phyloP scores from a whole-genome alignment of 2,113 vertebrate species.

The Turdus rufiventris region DNA sequence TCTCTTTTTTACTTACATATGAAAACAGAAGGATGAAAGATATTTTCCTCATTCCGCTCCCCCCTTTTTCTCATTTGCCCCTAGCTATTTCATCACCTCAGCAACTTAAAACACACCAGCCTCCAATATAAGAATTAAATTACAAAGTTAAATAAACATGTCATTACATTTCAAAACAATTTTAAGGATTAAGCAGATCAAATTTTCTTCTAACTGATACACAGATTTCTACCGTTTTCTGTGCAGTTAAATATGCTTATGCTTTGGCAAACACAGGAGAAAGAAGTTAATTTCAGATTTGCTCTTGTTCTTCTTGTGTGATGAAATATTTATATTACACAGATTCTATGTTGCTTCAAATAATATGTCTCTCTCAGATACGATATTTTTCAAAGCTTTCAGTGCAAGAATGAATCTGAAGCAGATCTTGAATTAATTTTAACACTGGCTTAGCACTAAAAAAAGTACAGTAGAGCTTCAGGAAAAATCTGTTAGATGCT shows the following conservation, averaged over 20 bases:
- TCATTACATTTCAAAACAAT: not conserved
- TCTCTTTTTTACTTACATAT: not conserved
- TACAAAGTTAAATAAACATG: not conserved
- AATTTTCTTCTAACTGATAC: not conserved
- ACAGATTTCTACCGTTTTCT: not conserved
- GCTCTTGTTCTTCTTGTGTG: not conserved
- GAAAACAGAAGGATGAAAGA: not conserved
- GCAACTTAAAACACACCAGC: not conserved
- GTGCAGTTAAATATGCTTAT: not conserved
- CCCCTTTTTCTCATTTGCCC: not conserved
- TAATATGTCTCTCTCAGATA: not conserved
- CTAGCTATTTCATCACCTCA: not conserved
- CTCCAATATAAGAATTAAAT: not conserved
- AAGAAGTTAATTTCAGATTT: conserved; percentile 2
- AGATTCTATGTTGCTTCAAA: conserved; percentile 9
- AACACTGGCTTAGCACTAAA: conserved; percentile 1
- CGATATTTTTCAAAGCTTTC: conserved; percentile 8
- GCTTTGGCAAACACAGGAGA: not conserved
- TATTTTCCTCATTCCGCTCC: not conserved
- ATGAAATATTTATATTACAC: conserved; percentile 43
- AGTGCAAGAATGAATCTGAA: not conserved
- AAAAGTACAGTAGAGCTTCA: not conserved
- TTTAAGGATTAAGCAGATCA: not conserved
- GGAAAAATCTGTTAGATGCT: conserved; percentile 18
- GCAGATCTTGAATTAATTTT: conserved; percentile 31